A percentile compares a stretch with the other conserved stretches of the same genome.
These are phyloP conservation scores for Dipodomys merriami DNA, from an alignment of 2,113 vertebrate genomes.

Conservation along the genomic window DNA sequence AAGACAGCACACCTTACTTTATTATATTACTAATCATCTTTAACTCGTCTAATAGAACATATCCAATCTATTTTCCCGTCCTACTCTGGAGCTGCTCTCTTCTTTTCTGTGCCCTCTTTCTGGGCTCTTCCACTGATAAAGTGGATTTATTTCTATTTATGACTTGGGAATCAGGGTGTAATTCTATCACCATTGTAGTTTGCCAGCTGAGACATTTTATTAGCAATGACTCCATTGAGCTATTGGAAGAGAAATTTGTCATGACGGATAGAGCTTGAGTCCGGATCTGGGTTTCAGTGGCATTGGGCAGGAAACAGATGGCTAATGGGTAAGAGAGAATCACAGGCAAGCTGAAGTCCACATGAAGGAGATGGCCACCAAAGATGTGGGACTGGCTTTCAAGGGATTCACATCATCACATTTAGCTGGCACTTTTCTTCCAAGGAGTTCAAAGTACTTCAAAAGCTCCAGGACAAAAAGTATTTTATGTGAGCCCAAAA, in stretches of 20 bases:
- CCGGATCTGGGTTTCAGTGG: not conserved
- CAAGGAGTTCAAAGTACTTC: slow-evolving; percentile 68
- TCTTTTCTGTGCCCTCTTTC: not conserved
- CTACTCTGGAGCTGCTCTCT: not conserved
- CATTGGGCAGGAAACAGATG: not conserved
- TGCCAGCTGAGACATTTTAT: slow-evolving; percentile 52
- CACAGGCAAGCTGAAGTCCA: not conserved
- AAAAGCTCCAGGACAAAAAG: slow-evolving; percentile 36
- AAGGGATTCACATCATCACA: not conserved
- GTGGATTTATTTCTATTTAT: not conserved
- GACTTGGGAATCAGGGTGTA: not conserved
- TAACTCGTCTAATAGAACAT: not conserved
- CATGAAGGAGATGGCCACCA: not conserved
- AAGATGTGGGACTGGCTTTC: not conserved
- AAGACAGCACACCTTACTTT: not conserved
- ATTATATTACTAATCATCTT: not conserved
- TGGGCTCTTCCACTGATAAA: not conserved
- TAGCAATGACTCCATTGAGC: slow-evolving; percentile 33
- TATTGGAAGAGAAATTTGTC: slow-evolving; percentile 45
- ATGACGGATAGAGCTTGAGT: not conserved
- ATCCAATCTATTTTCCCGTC: not conserved
- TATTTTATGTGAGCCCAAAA: slow-evolving; percentile 53
- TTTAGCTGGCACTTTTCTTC: slow-evolving; percentile 35
- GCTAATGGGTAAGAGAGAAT: slow-evolving; percentile 7
- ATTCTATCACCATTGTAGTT: slow-evolving; percentile 32